A percentile compares a stretch with the other conserved stretches of the same genome.
phyloP scores from a whole-genome alignment of 2,797 vertebrate genomes.

The Ficedula albicollis region DNA sequence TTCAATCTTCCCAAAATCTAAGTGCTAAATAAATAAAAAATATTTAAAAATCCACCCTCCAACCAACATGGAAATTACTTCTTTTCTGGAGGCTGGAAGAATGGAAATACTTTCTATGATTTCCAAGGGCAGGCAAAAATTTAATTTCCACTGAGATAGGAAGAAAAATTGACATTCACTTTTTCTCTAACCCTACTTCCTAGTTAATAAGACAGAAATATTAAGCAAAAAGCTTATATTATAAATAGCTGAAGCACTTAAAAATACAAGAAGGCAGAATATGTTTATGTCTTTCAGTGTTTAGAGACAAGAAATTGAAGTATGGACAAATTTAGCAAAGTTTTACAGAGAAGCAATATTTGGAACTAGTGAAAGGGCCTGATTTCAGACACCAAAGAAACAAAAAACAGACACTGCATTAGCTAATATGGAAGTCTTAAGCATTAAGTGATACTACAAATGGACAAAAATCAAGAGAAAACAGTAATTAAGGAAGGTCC shows the following conservation, averaged over 20 bases:
- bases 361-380: background rate
- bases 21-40: background rate
- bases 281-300: background rate
- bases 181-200: background rate
- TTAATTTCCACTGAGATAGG: background rate
- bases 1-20: background rate
- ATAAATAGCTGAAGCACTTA: background rate
- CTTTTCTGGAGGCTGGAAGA: background rate
- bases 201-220: background rate
- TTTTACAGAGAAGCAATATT: background rate
- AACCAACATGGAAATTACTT: background rate
- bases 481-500: conserved; percentile 32
- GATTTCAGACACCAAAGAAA: background rate
- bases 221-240: background rate
- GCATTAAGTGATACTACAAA: conserved; percentile 4
- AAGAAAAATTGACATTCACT: background rate
- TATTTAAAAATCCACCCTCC: background rate
- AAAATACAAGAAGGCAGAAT: background rate
- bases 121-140: background rate
- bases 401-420: background rate
- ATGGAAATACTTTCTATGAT: background rate
- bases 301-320: background rate
- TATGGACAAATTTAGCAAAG: background rate
- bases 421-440: background rate
- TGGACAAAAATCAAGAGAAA: background rate